Evolutionary conservation across 2,888 invertebrate species (phyloP).

Genomic region (Ormyrus labotus): DNA sequence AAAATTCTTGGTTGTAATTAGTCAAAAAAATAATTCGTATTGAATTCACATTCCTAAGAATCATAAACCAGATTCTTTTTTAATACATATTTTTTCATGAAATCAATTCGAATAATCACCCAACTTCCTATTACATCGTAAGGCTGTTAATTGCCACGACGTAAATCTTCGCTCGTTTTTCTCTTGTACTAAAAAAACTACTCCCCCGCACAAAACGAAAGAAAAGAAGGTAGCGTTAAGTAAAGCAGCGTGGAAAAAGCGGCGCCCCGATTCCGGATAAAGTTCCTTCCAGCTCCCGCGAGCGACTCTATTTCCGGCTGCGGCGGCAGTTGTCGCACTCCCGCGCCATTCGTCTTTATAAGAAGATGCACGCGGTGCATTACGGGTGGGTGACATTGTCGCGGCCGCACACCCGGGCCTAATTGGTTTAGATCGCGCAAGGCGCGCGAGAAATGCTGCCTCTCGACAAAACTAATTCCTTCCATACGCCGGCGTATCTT

Average conservation of each 20-base stretch:
- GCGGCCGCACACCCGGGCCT: constrained; percentile 70
- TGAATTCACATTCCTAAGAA: too few relatives aligned
- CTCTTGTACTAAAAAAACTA: constrained; percentile 17
- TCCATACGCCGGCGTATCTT: constrained; percentile 72
- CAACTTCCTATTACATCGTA: not conserved
- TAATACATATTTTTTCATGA: constrained; percentile 15
- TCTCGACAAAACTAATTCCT: constrained; percentile 74
- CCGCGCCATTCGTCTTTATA: constrained; percentile 46
- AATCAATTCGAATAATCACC: constrained; percentile 30
- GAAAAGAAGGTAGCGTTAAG: constrained; percentile 10
- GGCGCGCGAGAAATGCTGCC: constrained; percentile 60
- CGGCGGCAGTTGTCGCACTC: constrained; percentile 23
- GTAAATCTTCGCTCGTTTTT: constrained; percentile 45
- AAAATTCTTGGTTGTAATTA: too few relatives aligned
- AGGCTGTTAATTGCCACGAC: constrained; percentile 43
- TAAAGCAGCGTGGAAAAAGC: constrained; percentile 3
- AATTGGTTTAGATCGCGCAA: constrained; percentile 70
- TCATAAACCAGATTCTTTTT: not conserved
- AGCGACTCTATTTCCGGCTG: constrained; percentile 60
- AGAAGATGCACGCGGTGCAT: constrained; percentile 61
- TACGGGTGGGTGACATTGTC: constrained; percentile 71
- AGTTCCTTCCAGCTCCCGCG: constrained; percentile 41
- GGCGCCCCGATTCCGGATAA: constrained; percentile 50
- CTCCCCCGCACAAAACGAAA: constrained; percentile 24
- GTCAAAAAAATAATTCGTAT: too few relatives aligned